Evolutionary conservation across 2,797 vertebrate species (phyloP).

Genomic region (Oceanodroma leucorhoa): DNA sequence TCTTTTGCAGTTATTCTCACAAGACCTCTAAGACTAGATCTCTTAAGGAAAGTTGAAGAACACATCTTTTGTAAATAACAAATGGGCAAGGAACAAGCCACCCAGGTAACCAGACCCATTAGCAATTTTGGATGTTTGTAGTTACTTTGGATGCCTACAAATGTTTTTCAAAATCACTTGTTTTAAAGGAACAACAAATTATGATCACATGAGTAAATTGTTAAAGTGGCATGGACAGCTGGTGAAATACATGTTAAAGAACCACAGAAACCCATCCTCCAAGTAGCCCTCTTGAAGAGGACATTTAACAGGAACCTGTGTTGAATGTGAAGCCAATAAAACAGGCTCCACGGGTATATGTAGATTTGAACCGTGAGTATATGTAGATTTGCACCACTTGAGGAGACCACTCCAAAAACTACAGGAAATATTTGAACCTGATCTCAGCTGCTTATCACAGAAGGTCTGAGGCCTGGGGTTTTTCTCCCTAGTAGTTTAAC

Average conservation of each 20-base stretch:
- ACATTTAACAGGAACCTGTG: not conserved
- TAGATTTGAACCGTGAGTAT: not conserved
- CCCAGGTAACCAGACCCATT: not conserved
- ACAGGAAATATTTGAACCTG: not conserved
- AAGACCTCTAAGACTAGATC: not conserved
- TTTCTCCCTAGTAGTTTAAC: not conserved
- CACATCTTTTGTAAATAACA: not conserved
- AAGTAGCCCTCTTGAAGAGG: not conserved
- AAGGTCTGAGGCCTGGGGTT: not conserved
- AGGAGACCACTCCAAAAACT: not conserved
- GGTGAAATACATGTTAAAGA: not conserved
- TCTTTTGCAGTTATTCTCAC: not conserved
- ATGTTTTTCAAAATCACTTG: not conserved
- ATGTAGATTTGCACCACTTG: not conserved
- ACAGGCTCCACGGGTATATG: too few relatives aligned
- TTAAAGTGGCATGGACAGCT: not conserved
- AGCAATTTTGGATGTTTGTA: not conserved
- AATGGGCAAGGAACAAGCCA: not conserved
- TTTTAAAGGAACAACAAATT: not conserved
- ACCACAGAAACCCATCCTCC: not conserved
- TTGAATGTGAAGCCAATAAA: not conserved
- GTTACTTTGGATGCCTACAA: not conserved
- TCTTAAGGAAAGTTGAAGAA: not conserved
- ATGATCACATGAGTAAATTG: not conserved
- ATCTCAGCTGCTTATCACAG: not conserved